Conservation (phyloP, 2,113 vertebrate genomes). For the Mugil cephalus region DNA sequence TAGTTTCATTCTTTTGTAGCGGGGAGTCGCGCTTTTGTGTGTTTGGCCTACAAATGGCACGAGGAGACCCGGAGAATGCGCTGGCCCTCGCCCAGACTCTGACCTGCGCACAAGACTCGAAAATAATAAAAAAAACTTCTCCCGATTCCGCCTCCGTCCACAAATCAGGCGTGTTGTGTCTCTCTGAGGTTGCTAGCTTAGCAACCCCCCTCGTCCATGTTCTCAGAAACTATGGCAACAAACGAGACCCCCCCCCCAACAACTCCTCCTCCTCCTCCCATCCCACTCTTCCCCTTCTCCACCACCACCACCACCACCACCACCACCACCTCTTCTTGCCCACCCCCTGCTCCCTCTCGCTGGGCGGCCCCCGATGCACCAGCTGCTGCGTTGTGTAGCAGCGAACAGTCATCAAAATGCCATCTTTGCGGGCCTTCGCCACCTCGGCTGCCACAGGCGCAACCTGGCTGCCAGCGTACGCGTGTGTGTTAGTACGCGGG, state of each 20-base stretch:
- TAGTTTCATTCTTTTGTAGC: slow-evolving; percentile 71
- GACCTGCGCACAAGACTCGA: slow-evolving; percentile 5
- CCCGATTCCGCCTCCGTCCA: slow-evolving; percentile 11
- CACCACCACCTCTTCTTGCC: slow-evolving; percentile 62
- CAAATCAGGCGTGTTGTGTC: slow-evolving; percentile 10
- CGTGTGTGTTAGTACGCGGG: slow-evolving; percentile 8
- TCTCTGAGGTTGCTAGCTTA: slow-evolving; percentile 49
- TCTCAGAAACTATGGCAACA: slow-evolving; percentile 77
- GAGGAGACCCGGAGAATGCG: slow-evolving; percentile 30
- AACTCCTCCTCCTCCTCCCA: slow-evolving; percentile 5
- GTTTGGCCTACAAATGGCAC: slow-evolving; percentile 60
- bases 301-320: slow-evolving; percentile 64
- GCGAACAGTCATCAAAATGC: slow-evolving; percentile 84
- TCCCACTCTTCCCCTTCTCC: slow-evolving; percentile 48
- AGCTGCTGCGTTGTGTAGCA: slow-evolving; percentile 83
- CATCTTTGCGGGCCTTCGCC: slow-evolving; percentile 74
- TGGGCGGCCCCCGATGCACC: slow-evolving; percentile 75
- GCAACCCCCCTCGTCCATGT: slow-evolving; percentile 57
- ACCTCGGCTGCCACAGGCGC: slow-evolving; percentile 67
- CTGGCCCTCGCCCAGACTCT: slow-evolving; percentile 12
- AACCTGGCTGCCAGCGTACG: slow-evolving; percentile 60
- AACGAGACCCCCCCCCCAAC: slow-evolving; percentile 46
- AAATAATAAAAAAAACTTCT: slow-evolving; percentile 8
- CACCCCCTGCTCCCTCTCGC: slow-evolving; percentile 62
- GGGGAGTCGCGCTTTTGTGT: slow-evolving; percentile 67